Evolutionary conservation across 1,140 invertebrate genomes (phyloP), one percentile per base, ranked within the genome.

Genomic region (Drosophila azteca): DNA sequence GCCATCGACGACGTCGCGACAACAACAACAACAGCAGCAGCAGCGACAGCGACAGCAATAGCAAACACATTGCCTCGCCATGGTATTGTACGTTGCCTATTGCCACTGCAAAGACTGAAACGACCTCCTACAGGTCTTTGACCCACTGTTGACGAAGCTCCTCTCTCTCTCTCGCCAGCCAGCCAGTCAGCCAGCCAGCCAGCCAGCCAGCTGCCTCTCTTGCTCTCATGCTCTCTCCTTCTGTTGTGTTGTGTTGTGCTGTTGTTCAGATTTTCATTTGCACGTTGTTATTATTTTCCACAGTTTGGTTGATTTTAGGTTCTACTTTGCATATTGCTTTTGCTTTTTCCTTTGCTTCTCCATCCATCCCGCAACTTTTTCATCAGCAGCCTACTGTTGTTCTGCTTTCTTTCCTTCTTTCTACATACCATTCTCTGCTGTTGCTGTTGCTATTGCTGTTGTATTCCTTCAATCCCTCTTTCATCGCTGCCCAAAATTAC

Each of bases 91-190:
- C 83, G 83, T 87, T 87, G 83, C 83, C 79, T 85, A 81, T 89
- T 85, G 88, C 88, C 72, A 90, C 84, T 90, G 83, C 88, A 90
- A 81, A 83, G 85, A 77, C 77, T 81, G 67, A 90, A 91, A 91
- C 90, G 90, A 90, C 90, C 90, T 91, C 90, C 85, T 91, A 90
- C 90, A 91, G 90, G 90, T 91, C 90, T 91, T 91, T 91, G 90
- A 91, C 90, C 90, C 82, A 90, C 69, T 84, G 78, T 69, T 53
- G 67, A 73, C 61, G 51, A 52, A 70, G 68, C 45, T 46, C 17
- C 17, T 20, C 17, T 20, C 17, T 20, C 17, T 20, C 71, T 62
- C 52, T 58, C 35, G 35, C 35, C 35, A 39, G 35, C 11, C 35
- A 39, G 35, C 35, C 35, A 39, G 35, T 5, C 35, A 46, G 44